These are phyloP conservation scores for Plumapathes pennacea DNA, from an alignment of 92 coral and sea anemone species.

Conservation along the genomic window DNA sequence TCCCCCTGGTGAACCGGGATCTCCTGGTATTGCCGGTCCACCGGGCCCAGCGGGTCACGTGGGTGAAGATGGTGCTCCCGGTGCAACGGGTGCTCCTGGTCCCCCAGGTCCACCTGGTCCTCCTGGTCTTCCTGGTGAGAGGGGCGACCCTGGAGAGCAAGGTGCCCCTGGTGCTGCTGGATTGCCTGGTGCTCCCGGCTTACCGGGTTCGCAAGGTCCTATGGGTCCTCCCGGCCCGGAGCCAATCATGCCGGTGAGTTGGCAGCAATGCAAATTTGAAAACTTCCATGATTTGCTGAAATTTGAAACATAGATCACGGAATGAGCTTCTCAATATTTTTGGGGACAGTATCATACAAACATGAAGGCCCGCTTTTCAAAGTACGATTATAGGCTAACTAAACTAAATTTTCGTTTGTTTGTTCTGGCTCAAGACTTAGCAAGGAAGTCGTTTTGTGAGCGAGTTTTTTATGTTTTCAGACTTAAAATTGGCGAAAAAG, in stretches of 20 bases:
- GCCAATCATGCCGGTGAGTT: slow-evolving; percentile 98
- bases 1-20: slow-evolving; percentile 92
- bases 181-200: slow-evolving; percentile 99
- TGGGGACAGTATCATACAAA: too few species aligned
- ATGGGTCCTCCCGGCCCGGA: slow-evolving; percentile 94
- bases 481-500: too few species aligned
- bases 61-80: slow-evolving; percentile 99
- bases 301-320: too few species aligned
- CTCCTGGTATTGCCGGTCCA: slow-evolving; percentile 89
- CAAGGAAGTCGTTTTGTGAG: too few species aligned
- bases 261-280: too few species aligned
- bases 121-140: slow-evolving; percentile 99
- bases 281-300: too few species aligned
- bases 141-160: slow-evolving; percentile 96
- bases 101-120: slow-evolving; percentile 99
- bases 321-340: too few species aligned
- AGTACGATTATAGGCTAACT: too few species aligned
- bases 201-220: slow-evolving; percentile 94
- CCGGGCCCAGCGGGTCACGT: slow-evolving; percentile 97
- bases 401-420: too few species aligned
- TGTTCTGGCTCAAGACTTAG: too few species aligned
- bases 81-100: slow-evolving; percentile 97
- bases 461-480: too few species aligned
- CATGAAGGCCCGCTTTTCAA: too few species aligned
- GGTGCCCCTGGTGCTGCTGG: slow-evolving; percentile 99